A percentile compares a stretch with the other conserved stretches of the same genome.
These are phyloP conservation scores for Scyliorhinus canicula DNA, from an alignment of 2,797 vertebrate genomes.

Conservation along the genomic window DNA sequence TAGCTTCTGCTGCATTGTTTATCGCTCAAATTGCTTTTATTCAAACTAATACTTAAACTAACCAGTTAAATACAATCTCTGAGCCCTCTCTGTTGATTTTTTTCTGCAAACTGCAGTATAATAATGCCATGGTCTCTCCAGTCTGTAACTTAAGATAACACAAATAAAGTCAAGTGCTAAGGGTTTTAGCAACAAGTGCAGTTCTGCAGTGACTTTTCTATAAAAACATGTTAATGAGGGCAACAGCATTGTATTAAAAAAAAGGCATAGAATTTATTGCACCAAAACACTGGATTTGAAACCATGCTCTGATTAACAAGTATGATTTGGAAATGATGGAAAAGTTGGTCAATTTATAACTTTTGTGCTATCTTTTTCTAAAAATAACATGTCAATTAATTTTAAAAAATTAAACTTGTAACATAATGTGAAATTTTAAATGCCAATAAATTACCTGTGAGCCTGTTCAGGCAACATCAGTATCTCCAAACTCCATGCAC, in stretches of 20 bases:
- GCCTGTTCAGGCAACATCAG: background rate
- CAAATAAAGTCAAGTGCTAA: background rate
- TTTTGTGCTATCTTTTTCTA: background rate
- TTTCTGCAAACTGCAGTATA: background rate
- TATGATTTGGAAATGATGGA: background rate
- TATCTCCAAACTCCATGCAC: background rate
- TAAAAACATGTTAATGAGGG: background rate
- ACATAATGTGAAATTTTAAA: slow-evolving; percentile 6
- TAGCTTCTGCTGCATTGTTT: background rate
- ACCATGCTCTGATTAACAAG: background rate
- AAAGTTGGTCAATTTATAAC: background rate
- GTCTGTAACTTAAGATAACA: background rate
- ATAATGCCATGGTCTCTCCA: background rate
- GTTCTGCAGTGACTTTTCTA: background rate
- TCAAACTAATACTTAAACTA: background rate
- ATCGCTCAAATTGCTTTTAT: background rate
- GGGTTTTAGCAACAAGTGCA: background rate
- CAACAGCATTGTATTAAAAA: background rate
- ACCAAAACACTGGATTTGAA: background rate
- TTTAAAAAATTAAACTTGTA: background rate
- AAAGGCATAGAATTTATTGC: too few relatives aligned
- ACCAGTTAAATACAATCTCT: background rate
- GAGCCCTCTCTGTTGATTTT: background rate
- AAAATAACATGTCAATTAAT: background rate
- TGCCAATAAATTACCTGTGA: background rate